Percentiles rank a stretch among this genome's conserved stretches.
Conservation (phyloP, 1,140 invertebrate species). For the Drosophila jambulina region DNA sequence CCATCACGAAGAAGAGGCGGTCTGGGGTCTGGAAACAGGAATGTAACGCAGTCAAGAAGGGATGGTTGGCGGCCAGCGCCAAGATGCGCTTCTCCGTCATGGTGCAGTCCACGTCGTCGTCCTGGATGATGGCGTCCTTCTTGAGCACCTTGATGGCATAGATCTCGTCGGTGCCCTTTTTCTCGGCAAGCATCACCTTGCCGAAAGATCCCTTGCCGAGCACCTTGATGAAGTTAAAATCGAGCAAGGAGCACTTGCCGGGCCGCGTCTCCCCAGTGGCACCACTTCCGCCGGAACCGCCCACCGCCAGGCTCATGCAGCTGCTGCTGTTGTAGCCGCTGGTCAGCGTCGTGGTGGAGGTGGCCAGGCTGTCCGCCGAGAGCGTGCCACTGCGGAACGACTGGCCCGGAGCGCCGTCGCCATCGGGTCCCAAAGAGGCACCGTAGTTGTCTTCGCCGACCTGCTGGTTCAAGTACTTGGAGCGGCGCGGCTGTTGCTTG, state of each 20-base stretch:
- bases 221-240: conserved; percentile 99
- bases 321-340: conserved; percentile 77
- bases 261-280: conserved; percentile 83
- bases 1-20: conserved; percentile 96
- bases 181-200: conserved; percentile 99
- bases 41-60: conserved; percentile 98
- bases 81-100: conserved; percentile 99
- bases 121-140: conserved; percentile 99
- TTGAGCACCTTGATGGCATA: conserved; percentile 99
- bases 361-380: conserved; percentile 69
- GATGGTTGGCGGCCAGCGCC: conserved; percentile 97
- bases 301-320: conserved; percentile 62
- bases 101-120: conserved; percentile 99
- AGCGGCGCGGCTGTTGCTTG: conserved; percentile 89
- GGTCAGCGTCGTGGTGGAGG: conserved; percentile 69
- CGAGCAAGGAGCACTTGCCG: conserved; percentile 91
- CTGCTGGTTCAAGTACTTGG: conserved; percentile 87
- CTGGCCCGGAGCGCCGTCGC: conserved; percentile 60
- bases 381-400: conserved; percentile 73
- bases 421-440: conserved; percentile 72
- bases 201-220: conserved; percentile 99
- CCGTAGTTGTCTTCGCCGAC: conserved; percentile 86
- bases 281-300: conserved; percentile 16
- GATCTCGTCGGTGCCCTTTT: conserved; percentile 96
- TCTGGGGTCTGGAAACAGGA: conserved; percentile 98